Evolutionary conservation across 2,113 vertebrate species (phyloP).

Genomic region (Melospiza georgiana): DNA sequence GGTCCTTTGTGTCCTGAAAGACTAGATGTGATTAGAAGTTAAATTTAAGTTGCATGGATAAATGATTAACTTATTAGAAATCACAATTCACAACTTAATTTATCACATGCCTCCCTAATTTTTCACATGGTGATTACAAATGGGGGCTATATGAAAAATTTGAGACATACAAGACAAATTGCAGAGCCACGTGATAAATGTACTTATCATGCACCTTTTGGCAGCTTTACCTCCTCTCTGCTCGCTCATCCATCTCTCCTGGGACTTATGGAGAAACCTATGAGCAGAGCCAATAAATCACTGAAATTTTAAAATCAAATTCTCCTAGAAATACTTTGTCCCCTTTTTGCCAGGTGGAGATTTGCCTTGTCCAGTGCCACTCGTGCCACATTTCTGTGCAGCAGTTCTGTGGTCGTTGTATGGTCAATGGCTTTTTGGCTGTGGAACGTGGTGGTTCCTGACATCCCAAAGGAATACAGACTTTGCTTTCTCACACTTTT

Average conservation of each 20-base stretch:
- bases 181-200: constrained; percentile 52
- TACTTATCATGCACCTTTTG: constrained; percentile 56
- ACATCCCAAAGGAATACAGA: neutral
- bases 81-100: constrained; percentile 63
- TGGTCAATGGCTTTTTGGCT: neutral
- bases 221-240: constrained; percentile 50
- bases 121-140: constrained; percentile 48
- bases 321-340: neutral
- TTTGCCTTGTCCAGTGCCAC: neutral
- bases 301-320: constrained; percentile 29
- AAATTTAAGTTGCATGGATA: constrained; percentile 35
- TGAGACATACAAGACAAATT: constrained; percentile 37
- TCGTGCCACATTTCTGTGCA: neutral
- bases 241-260: constrained; percentile 41
- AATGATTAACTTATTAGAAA: constrained; percentile 63
- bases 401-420: neutral
- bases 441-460: neutral
- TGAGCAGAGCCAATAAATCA: constrained; percentile 31
- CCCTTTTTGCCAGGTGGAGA: neutral
- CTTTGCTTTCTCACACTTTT: neutral
- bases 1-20: neutral
- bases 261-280: constrained; percentile 17
- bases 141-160: constrained; percentile 1
- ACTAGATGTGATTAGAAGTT: constrained; percentile 27
- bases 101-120: constrained; percentile 48